phyloP scores from a whole-genome alignment of 2,888 invertebrate species.

The Stenodera caucasica region DNA sequence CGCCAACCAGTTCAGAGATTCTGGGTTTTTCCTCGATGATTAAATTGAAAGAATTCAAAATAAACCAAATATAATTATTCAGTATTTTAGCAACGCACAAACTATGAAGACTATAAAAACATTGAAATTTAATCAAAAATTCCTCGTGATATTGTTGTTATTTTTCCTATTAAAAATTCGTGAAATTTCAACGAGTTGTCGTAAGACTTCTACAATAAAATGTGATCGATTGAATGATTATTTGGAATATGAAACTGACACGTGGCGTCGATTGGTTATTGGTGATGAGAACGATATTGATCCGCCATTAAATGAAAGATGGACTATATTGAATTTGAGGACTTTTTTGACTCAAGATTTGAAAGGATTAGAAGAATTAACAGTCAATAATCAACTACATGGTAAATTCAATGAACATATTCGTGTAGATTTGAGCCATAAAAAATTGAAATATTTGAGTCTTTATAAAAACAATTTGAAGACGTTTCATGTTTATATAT shows the following conservation, averaged over 20 bases:
- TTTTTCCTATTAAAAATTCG: too few relatives aligned
- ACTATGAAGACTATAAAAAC: too few relatives aligned
- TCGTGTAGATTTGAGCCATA: background rate
- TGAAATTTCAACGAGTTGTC: too few relatives aligned
- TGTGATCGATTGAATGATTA: constrained; percentile 8
- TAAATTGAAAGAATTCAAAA: too few relatives aligned
- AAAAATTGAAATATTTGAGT: constrained; percentile 5
- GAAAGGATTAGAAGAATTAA: background rate
- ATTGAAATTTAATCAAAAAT: too few relatives aligned
- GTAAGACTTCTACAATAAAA: background rate
- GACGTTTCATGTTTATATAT: background rate
- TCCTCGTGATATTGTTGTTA: too few relatives aligned
- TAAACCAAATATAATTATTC: too few relatives aligned
- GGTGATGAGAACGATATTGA: background rate
- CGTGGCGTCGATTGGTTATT: background rate
- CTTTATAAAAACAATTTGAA: constrained; percentile 10
- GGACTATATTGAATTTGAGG: background rate
- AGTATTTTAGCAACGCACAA: too few relatives aligned
- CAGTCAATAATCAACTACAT: constrained; percentile 4
- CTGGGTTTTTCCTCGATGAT: too few relatives aligned
- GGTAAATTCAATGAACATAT: background rate
- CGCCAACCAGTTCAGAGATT: too few relatives aligned
- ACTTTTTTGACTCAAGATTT: background rate
- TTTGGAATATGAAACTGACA: background rate
- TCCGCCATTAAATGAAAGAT: background rate